Base-by-base conservation (phyloP, 2,113 vertebrate genomes). In the Sporophila hypoxantha region DNA sequence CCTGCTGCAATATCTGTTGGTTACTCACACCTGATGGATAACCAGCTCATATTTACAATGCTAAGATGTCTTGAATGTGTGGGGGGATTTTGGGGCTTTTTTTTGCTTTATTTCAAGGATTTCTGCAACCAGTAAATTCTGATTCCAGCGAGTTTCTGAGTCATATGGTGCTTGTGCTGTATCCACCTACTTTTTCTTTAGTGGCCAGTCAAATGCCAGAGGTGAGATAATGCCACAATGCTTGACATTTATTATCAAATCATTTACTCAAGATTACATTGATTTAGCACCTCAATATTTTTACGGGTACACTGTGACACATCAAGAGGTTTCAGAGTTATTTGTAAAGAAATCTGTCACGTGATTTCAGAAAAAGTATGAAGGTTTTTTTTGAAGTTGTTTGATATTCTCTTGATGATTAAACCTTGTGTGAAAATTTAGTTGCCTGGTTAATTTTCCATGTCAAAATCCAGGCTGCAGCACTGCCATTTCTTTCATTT, bases 161-260 rank as follows among this genome's bases (percentile, higher is more conserved):
- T 64, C 60, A 59, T 37, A 62, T 9, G 3, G 29, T 49, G 22
- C 25, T 56, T 85, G 36, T 41, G 30, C 27, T 90, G 27, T 42
- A 66, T 47, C 25, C 56, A 41, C 19, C 56, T 70, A 52, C 29
- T 25, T 78, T 74, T 87, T 52, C 39, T 70, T 47, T 74, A 67
- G 77, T 74, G 82, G 22, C 36, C 82, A 79, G 42, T 59, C 78
- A 94, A 90, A 93, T 74, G 71, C 30, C 76, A 90, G 36, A 90
- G 57, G 76, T 67, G 65, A 90, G 84, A 56, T 62, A 82, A 94
- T 60, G 39, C 81, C 85, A 52, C 5, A 1, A 19, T 41, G 71
- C 39, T 70, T 85, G 78, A 90, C 67, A 82, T 88, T 86, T 79
- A 25, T 82, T 90, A 90, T 67, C 61, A 76, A 64, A 88, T 68